phyloP scores from a whole-genome alignment of 2,797 vertebrate species.

The Fistularia tabacaria region DNA sequence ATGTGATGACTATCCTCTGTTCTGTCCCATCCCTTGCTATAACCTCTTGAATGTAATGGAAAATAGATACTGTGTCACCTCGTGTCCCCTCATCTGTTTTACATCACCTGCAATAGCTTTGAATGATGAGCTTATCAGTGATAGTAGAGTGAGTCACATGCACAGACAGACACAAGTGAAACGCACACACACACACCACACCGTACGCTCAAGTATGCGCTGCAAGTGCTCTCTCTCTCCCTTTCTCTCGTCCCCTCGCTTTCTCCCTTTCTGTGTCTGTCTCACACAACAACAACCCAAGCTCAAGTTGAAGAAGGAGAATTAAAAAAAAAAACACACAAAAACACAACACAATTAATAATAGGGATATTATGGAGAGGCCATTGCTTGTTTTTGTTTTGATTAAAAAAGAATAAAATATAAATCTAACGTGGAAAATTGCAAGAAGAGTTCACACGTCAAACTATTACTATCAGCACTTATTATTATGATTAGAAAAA shows the following conservation, averaged over 20 bases:
- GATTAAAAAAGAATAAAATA: no score
- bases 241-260: neutral
- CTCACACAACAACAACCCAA: constrained; percentile 8
- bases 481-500: no score
- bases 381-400: constrained; percentile 16
- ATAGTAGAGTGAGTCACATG: constrained; percentile 20
- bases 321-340: constrained; percentile 32
- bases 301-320: constrained; percentile 24
- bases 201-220: no score
- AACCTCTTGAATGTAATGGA: constrained; percentile 57
- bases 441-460: neutral
- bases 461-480: no score
- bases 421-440: neutral
- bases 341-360: constrained; percentile 21
- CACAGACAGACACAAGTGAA: neutral
- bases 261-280: no score
- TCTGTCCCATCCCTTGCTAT: constrained; percentile 23
- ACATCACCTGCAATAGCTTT: constrained; percentile 60
- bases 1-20: constrained; percentile 43
- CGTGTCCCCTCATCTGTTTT: constrained; percentile 58
- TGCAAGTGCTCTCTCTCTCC: neutral
- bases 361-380: constrained; percentile 17
- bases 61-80: constrained; percentile 53
- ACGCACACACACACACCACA: constrained; percentile 9
- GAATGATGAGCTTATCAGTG: constrained; percentile 59